These are phyloP conservation scores for Dysidea cf. avara DNA, from an alignment of 37 sponge, comb jelly and placozoan genomes.

Conservation along the genomic window DNA sequence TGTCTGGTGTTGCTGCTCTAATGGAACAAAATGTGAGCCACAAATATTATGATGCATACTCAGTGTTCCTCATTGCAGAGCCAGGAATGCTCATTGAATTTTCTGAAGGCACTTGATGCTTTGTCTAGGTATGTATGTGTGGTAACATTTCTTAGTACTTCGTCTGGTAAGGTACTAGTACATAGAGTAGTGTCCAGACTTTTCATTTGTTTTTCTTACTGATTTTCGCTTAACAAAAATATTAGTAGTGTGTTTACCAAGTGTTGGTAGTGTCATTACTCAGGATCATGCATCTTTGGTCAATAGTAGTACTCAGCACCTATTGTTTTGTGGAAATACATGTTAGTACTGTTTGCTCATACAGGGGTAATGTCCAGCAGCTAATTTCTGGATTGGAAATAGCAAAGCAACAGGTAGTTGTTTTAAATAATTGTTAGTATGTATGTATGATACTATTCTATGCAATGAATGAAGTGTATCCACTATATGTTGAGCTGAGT, in stretches of 20 bases:
- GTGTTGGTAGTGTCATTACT: too few relatives aligned
- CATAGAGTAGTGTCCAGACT: too few relatives aligned
- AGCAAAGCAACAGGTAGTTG: constrained; percentile 75
- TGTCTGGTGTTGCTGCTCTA: constrained; percentile 47
- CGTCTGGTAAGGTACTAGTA: too few relatives aligned
- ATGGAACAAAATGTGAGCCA: constrained; percentile 59
- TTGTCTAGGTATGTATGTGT: constrained; percentile 56
- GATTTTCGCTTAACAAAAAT: too few relatives aligned
- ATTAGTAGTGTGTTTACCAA: too few relatives aligned
- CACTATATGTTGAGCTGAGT: too few relatives aligned
- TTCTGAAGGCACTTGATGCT: constrained; percentile 66
- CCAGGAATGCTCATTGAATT: constrained; percentile 31
- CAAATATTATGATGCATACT: neutral
- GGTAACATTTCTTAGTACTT: too few relatives aligned
- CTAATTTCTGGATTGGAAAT: constrained; percentile 49
- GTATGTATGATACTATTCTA: too few relatives aligned
- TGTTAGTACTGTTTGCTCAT: neutral
- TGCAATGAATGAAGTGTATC: too few relatives aligned
- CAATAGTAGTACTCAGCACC: too few relatives aligned
- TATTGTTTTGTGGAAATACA: neutral
- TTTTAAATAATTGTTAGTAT: too few relatives aligned
- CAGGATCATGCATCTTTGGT: too few relatives aligned
- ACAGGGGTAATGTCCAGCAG: constrained; percentile 47
- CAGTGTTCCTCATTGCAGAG: neutral
- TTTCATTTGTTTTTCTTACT: neutral